Evolutionary conservation across 2,888 invertebrate species (phyloP).

Genomic region (Stenotaenia linearis): DNA sequence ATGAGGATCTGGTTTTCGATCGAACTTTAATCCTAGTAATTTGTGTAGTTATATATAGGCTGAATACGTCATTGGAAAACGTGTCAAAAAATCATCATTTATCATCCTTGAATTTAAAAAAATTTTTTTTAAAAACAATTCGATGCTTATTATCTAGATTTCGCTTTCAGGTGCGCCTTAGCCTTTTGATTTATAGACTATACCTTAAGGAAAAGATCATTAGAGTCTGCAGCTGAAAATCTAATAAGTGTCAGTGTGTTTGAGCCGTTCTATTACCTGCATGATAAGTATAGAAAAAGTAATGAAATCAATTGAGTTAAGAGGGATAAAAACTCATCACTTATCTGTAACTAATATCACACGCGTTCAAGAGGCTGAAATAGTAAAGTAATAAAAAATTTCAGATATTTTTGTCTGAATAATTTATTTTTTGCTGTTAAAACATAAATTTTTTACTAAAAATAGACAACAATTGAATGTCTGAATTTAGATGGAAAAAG

Average conservation of each 20-base stretch:
- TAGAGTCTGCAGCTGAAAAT: background rate
- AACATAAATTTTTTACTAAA: too few relatives aligned
- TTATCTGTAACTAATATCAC: too few relatives aligned
- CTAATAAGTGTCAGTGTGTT: background rate
- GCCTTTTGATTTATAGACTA: constrained; percentile 3
- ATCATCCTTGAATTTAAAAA: background rate
- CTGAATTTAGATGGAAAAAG: too few relatives aligned
- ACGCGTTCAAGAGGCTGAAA: too few relatives aligned
- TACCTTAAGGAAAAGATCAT: background rate
- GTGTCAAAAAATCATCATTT: background rate
- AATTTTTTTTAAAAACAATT: background rate
- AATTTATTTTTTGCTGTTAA: too few relatives aligned
- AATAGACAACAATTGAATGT: too few relatives aligned
- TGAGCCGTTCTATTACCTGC: background rate
- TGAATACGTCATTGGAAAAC: background rate
- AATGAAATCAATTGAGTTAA: background rate
- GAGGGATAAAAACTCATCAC: too few relatives aligned
- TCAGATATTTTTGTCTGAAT: too few relatives aligned
- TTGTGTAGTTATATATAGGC: background rate
- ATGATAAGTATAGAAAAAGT: background rate
- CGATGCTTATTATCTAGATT: background rate
- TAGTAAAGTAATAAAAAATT: too few relatives aligned
- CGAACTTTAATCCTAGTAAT: background rate
- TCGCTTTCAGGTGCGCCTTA: background rate
- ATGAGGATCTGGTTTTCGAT: background rate